Conservation (phyloP, 2,888 invertebrate genomes). For the Drosophila hamatofila region DNA sequence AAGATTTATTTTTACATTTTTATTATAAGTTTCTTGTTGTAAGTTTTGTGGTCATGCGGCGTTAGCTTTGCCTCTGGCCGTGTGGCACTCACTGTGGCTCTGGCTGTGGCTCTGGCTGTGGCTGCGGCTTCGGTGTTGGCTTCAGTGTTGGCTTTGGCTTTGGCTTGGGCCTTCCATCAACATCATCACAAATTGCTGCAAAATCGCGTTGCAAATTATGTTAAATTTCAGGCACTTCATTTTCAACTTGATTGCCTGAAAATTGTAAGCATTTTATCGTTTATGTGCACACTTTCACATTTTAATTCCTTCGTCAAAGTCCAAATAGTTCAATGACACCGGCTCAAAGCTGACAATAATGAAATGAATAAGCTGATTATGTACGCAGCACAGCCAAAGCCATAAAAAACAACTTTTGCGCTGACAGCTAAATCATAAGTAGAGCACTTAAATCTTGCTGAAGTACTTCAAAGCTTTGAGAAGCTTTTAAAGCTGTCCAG, state of each 20-base stretch:
- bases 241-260: slow-evolving; percentile 60
- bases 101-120: slow-evolving; percentile 24
- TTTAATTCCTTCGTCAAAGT: slow-evolving; percentile 6
- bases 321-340: slow-evolving; percentile 19
- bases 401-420: not conserved
- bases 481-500: not conserved
- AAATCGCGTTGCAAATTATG: slow-evolving; percentile 75
- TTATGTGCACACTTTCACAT: slow-evolving; percentile 12
- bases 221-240: slow-evolving; percentile 67
- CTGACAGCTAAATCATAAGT: not conserved
- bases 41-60: slow-evolving; percentile 65
- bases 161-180: slow-evolving; percentile 29
- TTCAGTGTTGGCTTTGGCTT: not conserved
- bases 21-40: slow-evolving; percentile 71
- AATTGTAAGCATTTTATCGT: slow-evolving; percentile 34
- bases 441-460: not conserved
- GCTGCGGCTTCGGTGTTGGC: slow-evolving; percentile 20
- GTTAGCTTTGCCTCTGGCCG: slow-evolving; percentile 46
- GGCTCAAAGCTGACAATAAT: not conserved
- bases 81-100: slow-evolving; percentile 4
- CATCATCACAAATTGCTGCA: slow-evolving; percentile 62
- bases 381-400: not conserved
- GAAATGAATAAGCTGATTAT: not conserved
- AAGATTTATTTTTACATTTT: slow-evolving; percentile 78
- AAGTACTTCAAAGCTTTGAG: not conserved